Base-by-base conservation (phyloP, 2,797 vertebrate genomes). In the Eleutherodactylus coqui region DNA sequence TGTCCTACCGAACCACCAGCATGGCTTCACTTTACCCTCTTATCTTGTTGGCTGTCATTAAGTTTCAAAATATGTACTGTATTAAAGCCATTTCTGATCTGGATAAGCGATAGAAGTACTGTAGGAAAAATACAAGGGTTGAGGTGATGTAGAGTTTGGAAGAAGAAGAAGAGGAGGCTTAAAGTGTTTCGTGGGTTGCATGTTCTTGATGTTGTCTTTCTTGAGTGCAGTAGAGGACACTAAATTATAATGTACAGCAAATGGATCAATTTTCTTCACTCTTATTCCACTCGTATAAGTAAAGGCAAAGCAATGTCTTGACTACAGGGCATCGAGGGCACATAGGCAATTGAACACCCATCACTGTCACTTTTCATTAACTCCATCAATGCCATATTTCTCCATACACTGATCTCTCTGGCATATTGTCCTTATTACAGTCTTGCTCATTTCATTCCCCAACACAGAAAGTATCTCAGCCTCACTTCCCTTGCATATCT, bases 241-340 rank as follows among this genome's bases (percentile, higher is more conserved):
- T 41, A 83, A 75, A 83, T 83, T 73, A 82, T 82, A 73, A 82
- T 82, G 34, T 72, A 67, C 80, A 82, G 80, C 67, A 82, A 72
- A 72, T 82, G 79, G 79, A 82, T 82, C 79, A 70, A 70, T 82
- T 82, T 82, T 70, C 64, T 16, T 51, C 29, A 70, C 60, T 69
- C 64, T 82, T 24, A 14, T 51, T 53, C 62, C 62, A 82, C 79
- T 51, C 55, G 64, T 81, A 21, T 53, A 29, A 53, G 32, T 72
- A 82, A 82, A 82, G 80, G 55, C n/a, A 73, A 29, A 73, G 81
- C 51, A 32, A 8, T 43, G 51, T 34, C 36, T 45, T 43, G 49
- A 58, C 81, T 43, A 55, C 81, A 21, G 24, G 24, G 51, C 27
- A 45, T 36, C 64, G 55, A 73, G 47, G 47, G 67, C 67, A 58